These are phyloP conservation scores for Diadema setosum DNA, from an alignment of 35 echinoderm and acorn worm species.

Conservation along the genomic window DNA sequence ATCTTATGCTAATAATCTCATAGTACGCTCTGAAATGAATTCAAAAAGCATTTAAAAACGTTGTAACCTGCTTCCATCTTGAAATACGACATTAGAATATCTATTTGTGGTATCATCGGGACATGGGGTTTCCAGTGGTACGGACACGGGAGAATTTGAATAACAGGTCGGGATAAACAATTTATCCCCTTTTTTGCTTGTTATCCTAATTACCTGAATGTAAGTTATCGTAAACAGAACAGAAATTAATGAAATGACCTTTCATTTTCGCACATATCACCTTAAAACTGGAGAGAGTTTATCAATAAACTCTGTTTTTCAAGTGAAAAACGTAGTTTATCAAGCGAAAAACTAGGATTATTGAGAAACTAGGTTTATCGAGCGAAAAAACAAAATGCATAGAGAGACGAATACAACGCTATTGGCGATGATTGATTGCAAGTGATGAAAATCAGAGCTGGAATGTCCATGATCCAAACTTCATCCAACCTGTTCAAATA, in stretches of 20 bases:
- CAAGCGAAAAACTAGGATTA: no score
- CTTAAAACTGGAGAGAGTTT: background rate
- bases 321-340: no score
- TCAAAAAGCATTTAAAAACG: conserved; percentile 6
- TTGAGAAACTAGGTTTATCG: no score
- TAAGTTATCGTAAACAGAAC: background rate
- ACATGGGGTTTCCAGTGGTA: background rate
- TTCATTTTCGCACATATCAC: background rate
- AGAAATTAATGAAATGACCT: background rate
- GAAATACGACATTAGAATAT: background rate
- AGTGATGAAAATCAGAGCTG: no score
- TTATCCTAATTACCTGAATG: background rate
- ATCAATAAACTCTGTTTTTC: no score
- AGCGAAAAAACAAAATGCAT: no score
- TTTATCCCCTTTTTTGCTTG: background rate
- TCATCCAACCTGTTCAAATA: no score
- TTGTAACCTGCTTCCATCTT: background rate
- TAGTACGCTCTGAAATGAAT: background rate
- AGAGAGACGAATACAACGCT: no score
- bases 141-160: background rate
- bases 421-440: no score
- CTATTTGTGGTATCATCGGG: background rate
- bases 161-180: background rate
- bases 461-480: no score
- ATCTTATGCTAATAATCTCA: background rate